Percentiles rank a stretch among this genome's conserved stretches.
phyloP scores from a whole-genome alignment of 2,888 invertebrate genomes.

The Trissoscelio sp. region DNA sequence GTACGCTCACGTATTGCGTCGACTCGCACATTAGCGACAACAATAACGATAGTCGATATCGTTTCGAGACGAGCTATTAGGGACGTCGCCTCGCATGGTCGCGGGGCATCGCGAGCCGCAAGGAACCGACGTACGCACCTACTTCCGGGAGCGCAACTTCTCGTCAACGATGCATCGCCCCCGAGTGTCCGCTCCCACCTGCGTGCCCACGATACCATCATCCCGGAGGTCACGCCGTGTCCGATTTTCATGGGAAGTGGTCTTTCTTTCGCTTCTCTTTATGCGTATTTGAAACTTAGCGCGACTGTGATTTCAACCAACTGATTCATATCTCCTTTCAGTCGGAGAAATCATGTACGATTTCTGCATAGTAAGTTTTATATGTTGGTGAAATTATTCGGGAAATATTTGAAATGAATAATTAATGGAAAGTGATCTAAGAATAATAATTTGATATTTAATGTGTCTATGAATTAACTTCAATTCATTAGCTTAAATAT shows the following conservation, averaged over 20 bases:
- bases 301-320: conserved; percentile 28
- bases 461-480: too few relatives aligned
- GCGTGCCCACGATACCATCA: conserved; percentile 63
- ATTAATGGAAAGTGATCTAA: too few relatives aligned
- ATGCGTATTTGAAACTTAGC: conserved; percentile 25
- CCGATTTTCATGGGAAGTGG: conserved; percentile 70
- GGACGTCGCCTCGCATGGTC: conserved; percentile 66
- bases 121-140: conserved; percentile 73
- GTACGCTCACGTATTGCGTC: conserved; percentile 53
- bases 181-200: conserved; percentile 69
- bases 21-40: conserved; percentile 68
- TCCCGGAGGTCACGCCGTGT: conserved; percentile 64
- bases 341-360: conserved; percentile 4
- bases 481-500: too few relatives aligned
- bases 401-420: too few relatives aligned
- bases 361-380: too few relatives aligned
- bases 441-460: too few relatives aligned
- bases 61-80: conserved; percentile 75
- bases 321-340: conserved; percentile 47
- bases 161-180: conserved; percentile 68
- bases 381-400: too few relatives aligned
- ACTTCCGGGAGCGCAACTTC: conserved; percentile 74
- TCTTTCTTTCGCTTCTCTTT: conserved; percentile 49
- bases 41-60: conserved; percentile 78
- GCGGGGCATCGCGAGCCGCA: conserved; percentile 71